Base-by-base conservation (phyloP, 2,113 vertebrate genomes). In the Eurystomus gularis region DNA sequence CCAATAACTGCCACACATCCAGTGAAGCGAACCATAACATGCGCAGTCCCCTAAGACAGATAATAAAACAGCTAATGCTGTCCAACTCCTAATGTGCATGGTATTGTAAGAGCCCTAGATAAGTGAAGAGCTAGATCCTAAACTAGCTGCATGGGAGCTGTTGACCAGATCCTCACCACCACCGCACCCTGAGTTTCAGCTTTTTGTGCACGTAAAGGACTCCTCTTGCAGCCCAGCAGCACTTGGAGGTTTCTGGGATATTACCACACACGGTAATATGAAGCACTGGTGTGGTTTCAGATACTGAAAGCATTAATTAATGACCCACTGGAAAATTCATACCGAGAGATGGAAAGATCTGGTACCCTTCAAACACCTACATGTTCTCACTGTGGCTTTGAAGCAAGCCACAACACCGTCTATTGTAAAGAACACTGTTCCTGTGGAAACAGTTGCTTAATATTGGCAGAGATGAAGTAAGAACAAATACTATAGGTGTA, bases 391-490 rank as follows among this genome's bases (percentile, higher is more conserved):
- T 93, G 95, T 25, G 97, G 96, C 93, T 97, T 92, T 75, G 82
- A 93, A 82, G 35, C 52, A 40, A 77, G 88, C 96, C 97, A 97
- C 97, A 96, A 94, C 95, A 97, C 61, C 64, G 48, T 25, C 93
- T 95, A 79, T 61, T 94, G 95, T 86, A 37, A 75, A 95, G 94
- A 92, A 90, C 90, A 62, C 44, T 12, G 93, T 98, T 98, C 97
- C 98, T 97, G 98, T 98, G 98, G 97, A 98, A 98, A 98, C 65
- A 80, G 82, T 97, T 96, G 97, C 91, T n/a, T 92, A 86, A 90
- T 62, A 58, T 33, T 84, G 57, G 57, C 37, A 94, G 61, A 79
- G 62, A 91, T 21, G 17, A 35, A 87, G 62, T 62, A 88, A 91
- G 66, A 93, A 81, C 58, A 78, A 88, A 82, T 65, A 26, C 8